Percentiles rank a stretch among this genome's conserved stretches.
These are phyloP conservation scores for Nanorana parkeri DNA, from an alignment of 2,113 vertebrate species.

Conservation along the genomic window DNA sequence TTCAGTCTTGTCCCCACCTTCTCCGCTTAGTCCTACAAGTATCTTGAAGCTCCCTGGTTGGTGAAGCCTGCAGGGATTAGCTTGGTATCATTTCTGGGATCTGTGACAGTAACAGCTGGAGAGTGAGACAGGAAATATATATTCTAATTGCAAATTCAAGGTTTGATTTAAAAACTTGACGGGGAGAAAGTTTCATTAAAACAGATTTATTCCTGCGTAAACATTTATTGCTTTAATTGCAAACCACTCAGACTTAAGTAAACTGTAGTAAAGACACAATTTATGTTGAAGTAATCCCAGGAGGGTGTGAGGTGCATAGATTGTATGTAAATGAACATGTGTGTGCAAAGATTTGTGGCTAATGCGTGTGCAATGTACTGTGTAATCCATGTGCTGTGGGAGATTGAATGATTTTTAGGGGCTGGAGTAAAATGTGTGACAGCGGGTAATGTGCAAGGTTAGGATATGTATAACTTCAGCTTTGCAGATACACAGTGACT, in stretches of 20 bases:
- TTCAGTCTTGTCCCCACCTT: conserved; percentile 18
- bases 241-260: conserved; percentile 57
- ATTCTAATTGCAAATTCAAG: conserved; percentile 58
- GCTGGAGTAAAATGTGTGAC: background rate
- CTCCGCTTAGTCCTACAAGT: conserved; percentile 35
- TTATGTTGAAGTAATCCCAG: conserved; percentile 39
- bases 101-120: conserved; percentile 57
- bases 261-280: conserved; percentile 27
- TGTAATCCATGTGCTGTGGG: background rate
- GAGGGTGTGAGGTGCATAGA: conserved; percentile 29
- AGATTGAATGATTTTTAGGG: background rate
- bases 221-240: conserved; percentile 63
- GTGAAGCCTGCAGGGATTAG: conserved; percentile 47
- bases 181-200: conserved; percentile 59
- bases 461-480: too few relatives aligned
- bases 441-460: background rate
- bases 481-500: too few relatives aligned
- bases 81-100: conserved; percentile 51
- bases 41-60: conserved; percentile 11
- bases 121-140: conserved; percentile 54
- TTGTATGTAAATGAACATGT: background rate
- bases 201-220: conserved; percentile 62
- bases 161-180: conserved; percentile 58
- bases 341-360: background rate
- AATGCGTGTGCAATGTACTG: conserved; percentile 1